Conservation (phyloP, 2,888 invertebrate species). For the Dryomyza anilis region DNA sequence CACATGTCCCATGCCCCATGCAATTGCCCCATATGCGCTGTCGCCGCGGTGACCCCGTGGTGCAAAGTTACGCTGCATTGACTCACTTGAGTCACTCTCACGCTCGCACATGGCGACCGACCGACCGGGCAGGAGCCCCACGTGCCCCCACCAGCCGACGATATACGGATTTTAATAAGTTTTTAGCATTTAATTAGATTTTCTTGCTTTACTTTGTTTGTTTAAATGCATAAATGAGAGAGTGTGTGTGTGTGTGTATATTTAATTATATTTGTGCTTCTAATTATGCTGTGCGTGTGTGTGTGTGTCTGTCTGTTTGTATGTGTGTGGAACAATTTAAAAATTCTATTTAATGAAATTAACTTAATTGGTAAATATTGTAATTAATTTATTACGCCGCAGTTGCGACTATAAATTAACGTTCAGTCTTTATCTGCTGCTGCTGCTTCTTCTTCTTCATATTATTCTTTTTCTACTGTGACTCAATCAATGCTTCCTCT, state of each 20-base stretch:
- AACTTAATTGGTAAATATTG: constrained; percentile 55
- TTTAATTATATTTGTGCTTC: constrained; percentile 48
- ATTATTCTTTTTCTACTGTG: too few species aligned
- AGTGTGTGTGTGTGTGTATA: not conserved
- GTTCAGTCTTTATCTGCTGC: too few species aligned
- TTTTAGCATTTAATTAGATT: constrained; percentile 27
- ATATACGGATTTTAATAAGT: constrained; percentile 25
- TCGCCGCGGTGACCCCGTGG: not conserved
- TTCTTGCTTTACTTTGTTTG: constrained; percentile 6
- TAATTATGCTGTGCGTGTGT: constrained; percentile 39
- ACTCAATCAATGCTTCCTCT: too few species aligned
- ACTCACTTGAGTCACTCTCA: not conserved
- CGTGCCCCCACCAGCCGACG: not conserved
- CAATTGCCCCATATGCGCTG: not conserved
- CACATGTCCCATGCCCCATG: not conserved
- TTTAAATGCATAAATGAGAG: not conserved
- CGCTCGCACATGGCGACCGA: not conserved
- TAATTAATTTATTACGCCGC: constrained; percentile 57
- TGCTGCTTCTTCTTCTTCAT: too few species aligned
- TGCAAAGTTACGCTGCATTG: not conserved
- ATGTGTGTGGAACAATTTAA: constrained; percentile 42
- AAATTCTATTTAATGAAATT: constrained; percentile 55
- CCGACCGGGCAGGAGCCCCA: not conserved
- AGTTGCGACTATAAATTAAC: too few species aligned
- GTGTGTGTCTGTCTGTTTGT: not conserved